These are phyloP conservation scores for Neopipo cinnamomea DNA, from an alignment of 2,113 vertebrate genomes.

Conservation along the genomic window DNA sequence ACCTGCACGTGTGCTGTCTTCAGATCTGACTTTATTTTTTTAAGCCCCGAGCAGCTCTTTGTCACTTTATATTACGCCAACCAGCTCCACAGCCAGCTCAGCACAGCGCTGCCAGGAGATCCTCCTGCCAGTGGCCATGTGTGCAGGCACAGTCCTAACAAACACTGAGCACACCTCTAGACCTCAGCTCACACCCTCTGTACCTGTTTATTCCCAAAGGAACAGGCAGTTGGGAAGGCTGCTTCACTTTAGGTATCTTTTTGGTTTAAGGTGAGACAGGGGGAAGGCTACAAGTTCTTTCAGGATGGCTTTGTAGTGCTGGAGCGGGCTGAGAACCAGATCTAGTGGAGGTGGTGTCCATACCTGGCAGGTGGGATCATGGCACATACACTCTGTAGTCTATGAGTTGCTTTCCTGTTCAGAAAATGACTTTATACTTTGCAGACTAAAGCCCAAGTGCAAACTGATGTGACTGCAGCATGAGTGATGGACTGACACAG, in stretches of 20 bases:
- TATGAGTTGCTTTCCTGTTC: neutral
- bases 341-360: fast-evolving
- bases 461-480: neutral
- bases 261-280: neutral
- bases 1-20: neutral
- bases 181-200: neutral
- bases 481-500: neutral
- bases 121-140: neutral
- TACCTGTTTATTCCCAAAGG: neutral
- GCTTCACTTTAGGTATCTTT: neutral
- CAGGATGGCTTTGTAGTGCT: fast-evolving
- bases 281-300: neutral
- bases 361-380: neutral
- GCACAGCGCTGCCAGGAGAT: neutral
- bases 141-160: neutral
- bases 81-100: neutral
- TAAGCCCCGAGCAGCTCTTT: neutral
- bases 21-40: neutral
- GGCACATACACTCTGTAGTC: neutral
- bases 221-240: neutral
- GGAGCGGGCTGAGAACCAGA: neutral
- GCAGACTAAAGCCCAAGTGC: neutral
- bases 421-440: neutral
- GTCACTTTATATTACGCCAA: neutral
- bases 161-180: neutral